phyloP scores from a whole-genome alignment of 1,140 invertebrate species.

The Cydia pomonella region DNA sequence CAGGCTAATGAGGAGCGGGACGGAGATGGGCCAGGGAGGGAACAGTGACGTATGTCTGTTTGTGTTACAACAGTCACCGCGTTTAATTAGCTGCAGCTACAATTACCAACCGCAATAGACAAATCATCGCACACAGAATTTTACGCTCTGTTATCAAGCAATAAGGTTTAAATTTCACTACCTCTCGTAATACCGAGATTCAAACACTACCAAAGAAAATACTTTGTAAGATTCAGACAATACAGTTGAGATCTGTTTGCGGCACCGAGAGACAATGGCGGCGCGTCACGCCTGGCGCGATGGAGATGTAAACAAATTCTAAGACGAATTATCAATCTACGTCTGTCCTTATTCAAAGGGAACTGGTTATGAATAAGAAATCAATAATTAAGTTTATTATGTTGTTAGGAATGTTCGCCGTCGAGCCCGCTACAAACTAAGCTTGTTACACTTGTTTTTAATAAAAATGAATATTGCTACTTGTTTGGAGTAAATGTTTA shows the following conservation, averaged over 20 bases:
- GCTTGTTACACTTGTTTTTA: slow-evolving; percentile 10
- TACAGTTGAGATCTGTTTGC: slow-evolving; percentile 16
- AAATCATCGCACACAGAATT: not conserved
- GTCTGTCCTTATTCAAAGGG: slow-evolving; percentile 31
- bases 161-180: not conserved
- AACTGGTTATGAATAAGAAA: slow-evolving; percentile 30
- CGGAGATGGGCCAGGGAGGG: slow-evolving; percentile 12
- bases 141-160: not conserved
- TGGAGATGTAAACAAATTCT: slow-evolving; percentile 33
- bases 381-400: slow-evolving; percentile 31
- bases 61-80: slow-evolving; percentile 59
- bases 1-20: slow-evolving; percentile 4
- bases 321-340: slow-evolving; percentile 33
- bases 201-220: slow-evolving; percentile 15
- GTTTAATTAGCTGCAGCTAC: slow-evolving; percentile 54
- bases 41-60: slow-evolving; percentile 41
- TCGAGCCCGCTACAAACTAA: not conserved
- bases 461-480: slow-evolving; percentile 9
- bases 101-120: slow-evolving; percentile 21
- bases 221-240: not conserved
- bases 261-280: slow-evolving; percentile 15
- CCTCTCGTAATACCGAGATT: not conserved
- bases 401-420: slow-evolving; percentile 23
- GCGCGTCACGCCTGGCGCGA: slow-evolving; percentile 18
- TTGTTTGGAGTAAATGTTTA: slow-evolving; percentile 5